These are phyloP conservation scores for Nematostella vectensis DNA, from an alignment of 92 coral and sea anemone species.

Conservation along the genomic window DNA sequence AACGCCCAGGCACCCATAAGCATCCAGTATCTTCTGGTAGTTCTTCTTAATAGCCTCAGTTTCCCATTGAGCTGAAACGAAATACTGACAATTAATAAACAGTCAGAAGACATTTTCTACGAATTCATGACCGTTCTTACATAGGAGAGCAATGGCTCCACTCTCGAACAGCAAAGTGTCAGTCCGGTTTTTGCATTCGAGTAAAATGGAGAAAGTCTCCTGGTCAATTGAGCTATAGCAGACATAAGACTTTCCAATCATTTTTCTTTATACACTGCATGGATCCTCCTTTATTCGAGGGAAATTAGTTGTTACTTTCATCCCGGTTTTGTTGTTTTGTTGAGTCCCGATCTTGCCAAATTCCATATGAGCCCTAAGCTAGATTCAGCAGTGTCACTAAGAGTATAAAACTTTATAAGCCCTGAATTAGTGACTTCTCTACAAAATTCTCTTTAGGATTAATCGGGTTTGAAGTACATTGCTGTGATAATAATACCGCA, in stretches of 20 bases:
- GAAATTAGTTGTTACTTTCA: too few relatives aligned
- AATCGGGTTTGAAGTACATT: too few relatives aligned
- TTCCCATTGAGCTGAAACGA: constrained; percentile 80
- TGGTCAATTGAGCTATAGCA: constrained; percentile 73
- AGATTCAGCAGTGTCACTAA: too few relatives aligned
- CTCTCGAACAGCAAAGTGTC: constrained; percentile 84
- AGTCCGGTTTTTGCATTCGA: constrained; percentile 66
- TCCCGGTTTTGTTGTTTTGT: too few relatives aligned
- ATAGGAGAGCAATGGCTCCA: constrained; percentile 89
- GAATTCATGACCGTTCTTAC: constrained; percentile 38
- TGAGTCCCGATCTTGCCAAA: too few relatives aligned
- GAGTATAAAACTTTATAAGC: too few relatives aligned
- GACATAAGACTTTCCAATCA: constrained; percentile 73
- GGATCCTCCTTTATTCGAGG: too few relatives aligned
- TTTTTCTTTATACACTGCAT: too few relatives aligned
- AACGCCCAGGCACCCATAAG: constrained; percentile 93
- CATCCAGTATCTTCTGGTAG: constrained; percentile 77
- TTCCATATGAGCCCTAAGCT: too few relatives aligned
- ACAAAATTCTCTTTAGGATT: too few relatives aligned
- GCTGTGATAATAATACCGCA: too few relatives aligned
- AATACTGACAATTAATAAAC: neutral
- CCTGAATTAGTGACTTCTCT: too few relatives aligned
- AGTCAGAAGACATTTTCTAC: neutral
- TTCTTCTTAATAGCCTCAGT: constrained; percentile 88
- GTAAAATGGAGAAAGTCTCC: constrained; percentile 78